Evolutionary conservation across 2,888 invertebrate species (phyloP), one percentile per base, ranked within the genome.

Genomic region (Epiblema foenella): DNA sequence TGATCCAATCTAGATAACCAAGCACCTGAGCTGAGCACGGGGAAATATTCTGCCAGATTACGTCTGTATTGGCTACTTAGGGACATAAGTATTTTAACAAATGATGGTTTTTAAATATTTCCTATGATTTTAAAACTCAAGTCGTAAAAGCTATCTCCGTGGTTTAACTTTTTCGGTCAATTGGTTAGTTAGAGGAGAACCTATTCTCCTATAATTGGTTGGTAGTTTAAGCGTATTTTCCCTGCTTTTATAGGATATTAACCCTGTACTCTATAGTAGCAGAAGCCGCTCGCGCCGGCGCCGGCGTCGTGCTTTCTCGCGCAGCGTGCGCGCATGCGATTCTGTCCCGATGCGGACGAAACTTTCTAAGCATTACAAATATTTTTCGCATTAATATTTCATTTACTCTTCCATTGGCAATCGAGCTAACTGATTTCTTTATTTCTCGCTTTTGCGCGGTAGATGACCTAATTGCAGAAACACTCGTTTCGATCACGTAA

Each of bases 341-440:
- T 89, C 89, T 87, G 86, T 88, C 89, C 90, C 88, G 84, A 83
- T 71, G 71, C 71, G 85, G 83, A 85, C 87, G 83, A 86, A 91
- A 93, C 93, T 93, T 93, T 93, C 93, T 93, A 93, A 90, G 90
- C 90, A 92, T 74, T 75, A 90, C 88, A 90, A 93, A 91, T 92
- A 91, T 88, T 88, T 89, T 90, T 89, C 87, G 85, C 92, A 93
- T 93, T 89, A 92, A 92, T 93, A 91, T 91, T 93, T 89, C 85
- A 91, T 92, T 89, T 86, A 82, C 83, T 87, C 83, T 84, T 85
- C 83, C 84, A 82, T 85, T 85, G 77, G 82, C 82, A 79, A 84
- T 85, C 81, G 79, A 82, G 85, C 78, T 69, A 74, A 71, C 74
- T 69, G 77, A 81, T 81, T 83, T 82, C 79, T 79, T 79, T 75